Evolutionary conservation across 2,113 vertebrate species (phyloP), one percentile per base, ranked within the genome.

Genomic region (Ammodytes marinus): DNA sequence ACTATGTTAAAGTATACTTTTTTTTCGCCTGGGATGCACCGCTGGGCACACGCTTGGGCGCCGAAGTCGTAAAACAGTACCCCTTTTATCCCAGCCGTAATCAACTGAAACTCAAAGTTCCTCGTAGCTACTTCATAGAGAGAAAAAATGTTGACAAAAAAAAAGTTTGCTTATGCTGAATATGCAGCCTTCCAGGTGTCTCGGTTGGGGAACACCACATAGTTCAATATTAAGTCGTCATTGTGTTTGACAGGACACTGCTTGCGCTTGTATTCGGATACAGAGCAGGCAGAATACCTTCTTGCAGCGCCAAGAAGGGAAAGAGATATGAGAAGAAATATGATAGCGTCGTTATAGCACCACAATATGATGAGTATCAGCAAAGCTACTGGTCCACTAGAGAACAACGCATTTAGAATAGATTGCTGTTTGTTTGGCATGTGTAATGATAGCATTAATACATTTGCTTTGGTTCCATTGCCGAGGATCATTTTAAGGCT

Each of bases 261-360:
- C 47, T 55, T 19, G 9, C 17, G 52, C 42, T 74, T 37, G n/a
- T 35, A 3, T 57, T 82, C 52, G 64, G 42, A 49, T 49, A 68
- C 45, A 63, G 39, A 0, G 17, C 3, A 35, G 49, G 35, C 42
- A 35, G 12, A 61, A 69, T 60, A 50, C 43, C 46, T 42, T 8
- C 43, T 52, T 70, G n/a, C 53, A 52, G 37, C 0, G 4, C 6
- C 35, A 35, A 27, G 39, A 45, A 14, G n/a, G 37, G 12, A 11
- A 3, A 40, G 15, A 5, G 13, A 60, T 54, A 35, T 46, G 15
- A 57, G 69, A 8, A 40, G 8, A 35, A 53, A 15, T 13, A 40
- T 17, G 45, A 69, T 50, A 70, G 37, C 39, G 37, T 39, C 19
- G 8, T 45, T 42, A 0, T 3, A 52, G 74, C 39, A 14, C 2